A percentile compares a stretch with the other conserved stretches of the same genome.
phyloP scores from a whole-genome alignment of 2,113 vertebrate genomes.

The Rynchops niger region DNA sequence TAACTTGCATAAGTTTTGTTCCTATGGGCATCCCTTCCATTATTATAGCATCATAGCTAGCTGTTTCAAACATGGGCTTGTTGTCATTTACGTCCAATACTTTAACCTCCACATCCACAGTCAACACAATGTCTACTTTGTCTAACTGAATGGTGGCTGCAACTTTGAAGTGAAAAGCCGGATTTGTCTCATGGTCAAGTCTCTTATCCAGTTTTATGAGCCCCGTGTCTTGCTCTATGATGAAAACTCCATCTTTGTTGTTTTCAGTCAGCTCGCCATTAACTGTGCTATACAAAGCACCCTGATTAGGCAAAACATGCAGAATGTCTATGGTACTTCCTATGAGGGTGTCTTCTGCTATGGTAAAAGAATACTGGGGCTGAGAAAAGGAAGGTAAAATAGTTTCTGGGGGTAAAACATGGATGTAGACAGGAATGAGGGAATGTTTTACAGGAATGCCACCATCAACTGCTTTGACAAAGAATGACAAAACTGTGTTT shows the following conservation, averaged over 20 bases:
- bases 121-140: conserved; percentile 85
- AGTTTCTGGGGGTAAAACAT: conserved; percentile 87
- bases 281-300: conserved; percentile 79
- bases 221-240: conserved; percentile 89
- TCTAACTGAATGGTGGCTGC: conserved; percentile 83
- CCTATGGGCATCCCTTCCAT: conserved; percentile 92
- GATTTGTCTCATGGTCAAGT: conserved; percentile 86
- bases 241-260: conserved; percentile 86
- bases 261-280: conserved; percentile 87
- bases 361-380: conserved; percentile 86
- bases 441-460: conserved; percentile 88
- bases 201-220: conserved; percentile 90
- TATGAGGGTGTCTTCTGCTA: conserved; percentile 87
- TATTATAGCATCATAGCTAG: conserved; percentile 84
- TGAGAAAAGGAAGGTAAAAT: conserved; percentile 87
- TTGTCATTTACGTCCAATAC: conserved; percentile 95
- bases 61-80: conserved; percentile 88
- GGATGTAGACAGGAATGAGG: conserved; percentile 92
- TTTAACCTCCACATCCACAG: conserved; percentile 88
- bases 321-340: conserved; percentile 87
- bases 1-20: conserved; percentile 89
- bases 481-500: conserved; percentile 92
- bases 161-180: conserved; percentile 88
- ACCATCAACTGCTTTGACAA: conserved; percentile 94
- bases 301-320: conserved; percentile 76